A percentile compares a stretch with the other conserved stretches of the same genome.
Conservation (phyloP, 2,888 invertebrate species). For the Tachina grossa region DNA sequence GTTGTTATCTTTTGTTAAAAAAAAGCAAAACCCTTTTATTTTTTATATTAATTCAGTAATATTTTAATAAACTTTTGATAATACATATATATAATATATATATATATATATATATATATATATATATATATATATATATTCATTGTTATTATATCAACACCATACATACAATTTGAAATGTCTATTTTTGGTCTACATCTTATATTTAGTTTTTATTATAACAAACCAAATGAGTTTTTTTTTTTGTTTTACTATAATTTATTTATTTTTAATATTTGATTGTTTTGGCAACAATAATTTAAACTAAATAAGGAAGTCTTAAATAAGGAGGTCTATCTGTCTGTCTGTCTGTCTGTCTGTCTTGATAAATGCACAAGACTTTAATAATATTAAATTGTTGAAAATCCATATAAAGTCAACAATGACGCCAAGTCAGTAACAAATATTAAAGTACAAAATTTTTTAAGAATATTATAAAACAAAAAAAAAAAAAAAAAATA, state of each 20-base stretch:
- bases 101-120: too few relatives aligned
- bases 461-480: conserved; percentile 4
- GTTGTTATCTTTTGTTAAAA: neutral
- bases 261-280: conserved; percentile 21
- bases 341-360: too few relatives aligned
- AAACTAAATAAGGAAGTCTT: conserved; percentile 63
- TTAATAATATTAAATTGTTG: conserved; percentile 71
- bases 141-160: conserved; percentile 43
- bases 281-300: conserved; percentile 49
- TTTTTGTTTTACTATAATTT: too few relatives aligned
- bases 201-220: neutral
- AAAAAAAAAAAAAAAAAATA: too few relatives aligned
- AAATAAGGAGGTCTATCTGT: conserved; percentile 49
- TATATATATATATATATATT: neutral
- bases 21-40: neutral
- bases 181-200: conserved; percentile 9
- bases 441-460: conserved; percentile 25
- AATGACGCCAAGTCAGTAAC: conserved; percentile 60
- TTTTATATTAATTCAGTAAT: conserved; percentile 26
- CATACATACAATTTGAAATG: conserved; percentile 35
- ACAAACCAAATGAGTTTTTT: neutral
- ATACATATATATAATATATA: too few relatives aligned
- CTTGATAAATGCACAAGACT: conserved; percentile 66
- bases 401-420: conserved; percentile 69
- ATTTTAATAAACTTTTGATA: neutral